Conservation (phyloP, 2,888 invertebrate species). For the Drosophila merina region DNA sequence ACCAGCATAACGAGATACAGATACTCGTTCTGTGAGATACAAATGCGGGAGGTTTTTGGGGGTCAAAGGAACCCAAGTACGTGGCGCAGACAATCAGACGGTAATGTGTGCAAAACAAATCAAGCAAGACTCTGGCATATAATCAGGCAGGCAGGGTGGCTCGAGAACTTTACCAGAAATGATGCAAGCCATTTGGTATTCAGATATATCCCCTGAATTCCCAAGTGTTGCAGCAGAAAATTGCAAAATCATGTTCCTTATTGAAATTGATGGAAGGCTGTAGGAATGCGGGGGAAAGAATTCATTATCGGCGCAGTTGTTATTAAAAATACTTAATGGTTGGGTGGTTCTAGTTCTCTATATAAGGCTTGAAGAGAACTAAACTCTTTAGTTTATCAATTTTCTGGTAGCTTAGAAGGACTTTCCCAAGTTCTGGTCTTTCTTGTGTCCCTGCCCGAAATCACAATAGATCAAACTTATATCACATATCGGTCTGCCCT, state of each 20-base stretch:
- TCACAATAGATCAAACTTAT: conserved; percentile 44
- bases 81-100: conserved; percentile 72
- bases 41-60: conserved; percentile 27
- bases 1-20: conserved; percentile 67
- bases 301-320: conserved; percentile 31
- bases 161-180: conserved; percentile 3
- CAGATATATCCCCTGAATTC: conserved; percentile 16
- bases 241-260: conserved; percentile 38
- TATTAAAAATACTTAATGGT: conserved; percentile 9
- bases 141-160: conserved; percentile 54
- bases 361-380: neutral
- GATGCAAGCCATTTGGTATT: neutral
- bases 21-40: conserved; percentile 10
- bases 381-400: conserved; percentile 17
- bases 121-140: conserved; percentile 67
- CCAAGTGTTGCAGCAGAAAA: conserved; percentile 37
- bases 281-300: conserved; percentile 1
- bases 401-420: conserved; percentile 5
- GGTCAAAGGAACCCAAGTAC: conserved; percentile 36
- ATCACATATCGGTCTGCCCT: conserved; percentile 37
- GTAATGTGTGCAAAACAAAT: conserved; percentile 80
- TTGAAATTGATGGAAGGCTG: conserved; percentile 34
- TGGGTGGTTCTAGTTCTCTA: neutral
- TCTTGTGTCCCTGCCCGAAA: conserved; percentile 31
- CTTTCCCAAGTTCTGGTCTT: conserved; percentile 1